Percentiles rank a stretch among this genome's conserved stretches.
Conservation (phyloP, 1,140 invertebrate genomes). For the Chrysomallon squamiferum region DNA sequence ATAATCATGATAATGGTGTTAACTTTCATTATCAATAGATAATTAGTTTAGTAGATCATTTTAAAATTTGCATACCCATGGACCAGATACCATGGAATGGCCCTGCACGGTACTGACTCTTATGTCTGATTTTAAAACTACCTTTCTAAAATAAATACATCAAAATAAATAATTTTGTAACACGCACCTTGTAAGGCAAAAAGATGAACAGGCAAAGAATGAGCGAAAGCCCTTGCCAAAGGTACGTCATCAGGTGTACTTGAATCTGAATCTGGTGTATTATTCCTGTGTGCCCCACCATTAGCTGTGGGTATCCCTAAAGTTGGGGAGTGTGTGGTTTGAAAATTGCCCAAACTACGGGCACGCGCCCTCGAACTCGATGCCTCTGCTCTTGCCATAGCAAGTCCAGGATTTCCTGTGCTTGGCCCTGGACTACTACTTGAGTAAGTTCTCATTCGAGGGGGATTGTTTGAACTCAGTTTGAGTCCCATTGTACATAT, state of each 20-base stretch:
- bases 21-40: no score
- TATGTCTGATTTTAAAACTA: no score
- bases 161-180: no score
- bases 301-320: slow-evolving; percentile 47
- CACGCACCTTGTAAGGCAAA: slow-evolving; percentile 54
- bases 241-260: slow-evolving; percentile 53
- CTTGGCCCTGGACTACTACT: slow-evolving; percentile 48
- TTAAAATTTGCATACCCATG: no score
- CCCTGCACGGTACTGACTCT: no score
- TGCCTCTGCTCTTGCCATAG: slow-evolving; percentile 31
- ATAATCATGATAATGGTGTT: no score
- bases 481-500: slow-evolving; percentile 46
- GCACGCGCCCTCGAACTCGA: slow-evolving; percentile 45
- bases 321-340: slow-evolving; percentile 30
- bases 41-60: no score
- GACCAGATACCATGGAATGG: no score
- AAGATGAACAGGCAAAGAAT: slow-evolving; percentile 56
- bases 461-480: slow-evolving; percentile 48
- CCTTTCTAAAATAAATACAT: no score
- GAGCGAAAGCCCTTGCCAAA: slow-evolving; percentile 45
- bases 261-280: slow-evolving; percentile 57
- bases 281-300: slow-evolving; percentile 39
- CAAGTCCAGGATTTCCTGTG: slow-evolving; percentile 35
- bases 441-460: slow-evolving; percentile 54
- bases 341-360: slow-evolving; percentile 52